These are phyloP conservation scores for Sus cebifrons DNA, from an alignment of 2,797 vertebrate species.

Conservation along the genomic window DNA sequence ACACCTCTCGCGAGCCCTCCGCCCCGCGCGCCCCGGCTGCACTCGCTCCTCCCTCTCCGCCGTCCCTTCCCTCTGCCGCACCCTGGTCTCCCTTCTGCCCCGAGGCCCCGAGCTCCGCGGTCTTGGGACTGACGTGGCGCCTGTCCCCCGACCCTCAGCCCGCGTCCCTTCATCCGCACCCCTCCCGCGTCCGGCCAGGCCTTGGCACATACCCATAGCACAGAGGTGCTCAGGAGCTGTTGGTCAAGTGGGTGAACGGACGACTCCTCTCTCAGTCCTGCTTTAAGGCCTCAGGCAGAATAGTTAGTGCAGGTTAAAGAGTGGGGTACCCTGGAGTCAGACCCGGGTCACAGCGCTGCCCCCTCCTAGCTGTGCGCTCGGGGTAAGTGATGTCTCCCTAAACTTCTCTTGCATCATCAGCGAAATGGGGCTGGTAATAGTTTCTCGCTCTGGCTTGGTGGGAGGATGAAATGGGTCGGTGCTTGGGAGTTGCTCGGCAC, in stretches of 20 bases:
- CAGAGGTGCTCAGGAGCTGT: background rate
- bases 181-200: background rate
- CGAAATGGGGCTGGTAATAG: background rate
- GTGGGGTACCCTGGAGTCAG: background rate
- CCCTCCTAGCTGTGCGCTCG: background rate
- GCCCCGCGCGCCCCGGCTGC: background rate
- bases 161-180: background rate
- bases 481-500: background rate
- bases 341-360: background rate
- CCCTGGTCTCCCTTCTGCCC: background rate
- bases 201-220: background rate
- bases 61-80: background rate
- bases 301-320: background rate
- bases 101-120: background rate
- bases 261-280: background rate
- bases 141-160: background rate
- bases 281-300: background rate
- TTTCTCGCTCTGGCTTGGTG: background rate
- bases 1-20: background rate
- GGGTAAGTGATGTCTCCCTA: background rate
- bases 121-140: background rate
- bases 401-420: background rate
- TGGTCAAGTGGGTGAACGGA: background rate
- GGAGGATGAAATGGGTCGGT: conserved; percentile 1
- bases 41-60: background rate